Base-by-base conservation (phyloP, 2,113 vertebrate species). In the Bubalus kerabau region DNA sequence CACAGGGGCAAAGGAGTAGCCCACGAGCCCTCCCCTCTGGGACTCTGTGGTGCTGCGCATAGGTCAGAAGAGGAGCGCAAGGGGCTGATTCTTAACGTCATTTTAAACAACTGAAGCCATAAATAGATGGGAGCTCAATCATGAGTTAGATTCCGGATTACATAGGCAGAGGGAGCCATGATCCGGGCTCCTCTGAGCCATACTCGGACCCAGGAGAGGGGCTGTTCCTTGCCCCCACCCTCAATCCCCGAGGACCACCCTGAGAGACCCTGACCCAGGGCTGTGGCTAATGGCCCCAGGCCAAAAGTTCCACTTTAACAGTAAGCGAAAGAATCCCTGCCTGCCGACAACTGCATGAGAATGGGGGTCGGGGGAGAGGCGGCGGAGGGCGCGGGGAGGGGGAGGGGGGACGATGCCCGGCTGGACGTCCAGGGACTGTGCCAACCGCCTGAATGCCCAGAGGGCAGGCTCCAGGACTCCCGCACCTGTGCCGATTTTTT, bases 331-430 rank as follows among this genome's bases (percentile, higher is more conserved):
- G 64, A 76, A 40, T 57, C 54, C 21, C 10, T 50, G 11, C 24
- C 62, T 0, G 3, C 28, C 0, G 2, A 60, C 64, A 92, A 28
- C 32, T 54, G 26, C 36, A 10, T 50, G 52, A 46, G 30, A 46
- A 28, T 2, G 6, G 2, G 6, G 54, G 6, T 21, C 3, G 1
- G 2, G 30, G 7, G 6, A 13, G 50, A 19, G 28, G 30, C 5
- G 9, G 78, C 2, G 7, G 74, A 26, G 67, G 21, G n/a, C 9
- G 9, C 17, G 0, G 67, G 9, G 17, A 5, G 24, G 15, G 26
- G 26, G 28, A 30, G 12, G 60, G 28, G 60, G 71, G 11, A 43
- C 2, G 36, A 11, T 19, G 24, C 23, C 14, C 1, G 13, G n/a
- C 12, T 57, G 19, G 46, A 43, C 7, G 8, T n/a, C 54, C 24